Base-by-base conservation (phyloP, 2,888 invertebrate species). In the Caradrina kadenii region DNA sequence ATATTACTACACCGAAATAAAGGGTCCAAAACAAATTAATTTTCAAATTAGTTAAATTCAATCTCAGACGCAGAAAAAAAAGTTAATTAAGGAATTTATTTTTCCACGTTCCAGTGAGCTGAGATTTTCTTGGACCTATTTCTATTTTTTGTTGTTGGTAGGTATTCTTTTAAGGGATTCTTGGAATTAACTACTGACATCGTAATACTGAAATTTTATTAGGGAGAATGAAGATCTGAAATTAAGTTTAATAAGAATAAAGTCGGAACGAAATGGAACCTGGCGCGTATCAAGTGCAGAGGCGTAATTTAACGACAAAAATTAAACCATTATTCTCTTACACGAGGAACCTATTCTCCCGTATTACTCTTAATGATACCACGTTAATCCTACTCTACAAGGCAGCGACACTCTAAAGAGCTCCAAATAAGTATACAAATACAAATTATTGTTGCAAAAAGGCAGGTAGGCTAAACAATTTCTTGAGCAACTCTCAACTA, bases 401-500 rank as follows among this genome's bases (percentile, higher is more conserved):
- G 69, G 83, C 83, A 84, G 76, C 55, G 21, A 65, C 69, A 52
- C 71, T 63, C 68, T 80, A 69, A 76, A 79, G 77, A 19, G 56
- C 69, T 49, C 76, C 71, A 70, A 81, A 83, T 77, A 81, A 64
- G 84, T 59, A 70, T 56, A 69, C 54, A 86, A 88, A 84, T 79
- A 80, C 88, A 88, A 87, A 90, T 88, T 87, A 87, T 81, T 83
- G 73, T 82, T 83, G 87, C 88, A 90, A 89, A 91, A 89, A 90
- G 85, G 83, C 86, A 87, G 86, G 88, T 86, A 88, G 81, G 87
- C 87, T 88, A 84, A 92, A 89, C 92, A 93, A 93, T 91, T 92
- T 92, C 93, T 94, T 93, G 89, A 88, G 93, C 92, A 94, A 94
- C 91, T 88, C 89, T 91, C 88, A 58, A 91, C 91, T 89, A 91